A percentile compares a stretch with the other conserved stretches of the same genome.
These are phyloP conservation scores for Trachops cirrhosus DNA, from an alignment of 2,797 vertebrate genomes.

Conservation along the genomic window DNA sequence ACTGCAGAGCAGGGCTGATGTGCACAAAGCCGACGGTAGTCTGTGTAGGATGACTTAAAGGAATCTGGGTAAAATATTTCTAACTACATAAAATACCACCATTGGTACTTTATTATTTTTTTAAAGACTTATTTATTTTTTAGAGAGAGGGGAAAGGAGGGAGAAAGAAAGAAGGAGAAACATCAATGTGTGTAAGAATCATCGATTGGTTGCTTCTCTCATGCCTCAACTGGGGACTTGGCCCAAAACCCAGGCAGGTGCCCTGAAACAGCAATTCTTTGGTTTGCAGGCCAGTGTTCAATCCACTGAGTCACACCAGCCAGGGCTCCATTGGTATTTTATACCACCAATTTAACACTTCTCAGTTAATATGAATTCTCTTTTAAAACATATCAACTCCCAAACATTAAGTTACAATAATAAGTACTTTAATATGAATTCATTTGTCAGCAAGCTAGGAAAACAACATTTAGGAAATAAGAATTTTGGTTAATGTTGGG, in stretches of 20 bases:
- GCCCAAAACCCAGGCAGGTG: neutral
- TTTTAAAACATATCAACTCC: conserved; percentile 37
- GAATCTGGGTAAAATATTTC: conserved; percentile 8
- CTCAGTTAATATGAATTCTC: conserved; percentile 8
- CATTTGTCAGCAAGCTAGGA: neutral
- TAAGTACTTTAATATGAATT: conserved; percentile 49
- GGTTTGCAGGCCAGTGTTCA: neutral
- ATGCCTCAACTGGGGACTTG: neutral
- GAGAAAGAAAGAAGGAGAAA: neutral
- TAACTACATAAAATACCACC: conserved; percentile 15
- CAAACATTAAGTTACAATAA: conserved; percentile 8
- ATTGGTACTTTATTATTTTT: neutral
- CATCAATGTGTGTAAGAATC: neutral
- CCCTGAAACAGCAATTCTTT: neutral
- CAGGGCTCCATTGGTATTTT: neutral
- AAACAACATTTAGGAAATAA: conserved; percentile 37
- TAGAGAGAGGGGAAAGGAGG: too few species aligned
- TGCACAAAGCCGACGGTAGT: neutral
- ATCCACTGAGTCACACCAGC: too few species aligned
- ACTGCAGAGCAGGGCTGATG: neutral
- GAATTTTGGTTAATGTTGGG: neutral
- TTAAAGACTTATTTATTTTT: too few species aligned
- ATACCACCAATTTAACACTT: neutral
- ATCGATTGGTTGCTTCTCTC: neutral
- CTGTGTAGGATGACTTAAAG: neutral